A percentile compares a stretch with the other conserved stretches of the same genome.
Evolutionary conservation across 1,140 invertebrate species (phyloP).

Genomic region (Kradibia gibbosae): DNA sequence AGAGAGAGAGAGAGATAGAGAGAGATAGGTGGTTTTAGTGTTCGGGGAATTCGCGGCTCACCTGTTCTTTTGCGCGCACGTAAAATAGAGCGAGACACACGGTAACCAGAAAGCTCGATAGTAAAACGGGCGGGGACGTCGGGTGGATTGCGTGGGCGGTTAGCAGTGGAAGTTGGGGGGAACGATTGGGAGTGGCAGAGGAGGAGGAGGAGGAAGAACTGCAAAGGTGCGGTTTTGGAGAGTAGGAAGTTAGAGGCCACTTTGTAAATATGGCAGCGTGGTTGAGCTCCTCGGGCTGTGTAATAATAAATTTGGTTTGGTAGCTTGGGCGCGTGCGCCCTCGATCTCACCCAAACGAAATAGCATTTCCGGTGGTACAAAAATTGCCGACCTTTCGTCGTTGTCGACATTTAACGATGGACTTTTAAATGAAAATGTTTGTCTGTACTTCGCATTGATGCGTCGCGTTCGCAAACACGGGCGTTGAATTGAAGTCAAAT

Average conservation of each 20-base stretch:
- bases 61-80: conserved; percentile 27
- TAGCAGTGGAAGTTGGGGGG: neutral
- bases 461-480: too few species aligned
- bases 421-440: neutral
- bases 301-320: conserved; percentile 12
- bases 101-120: conserved; percentile 31
- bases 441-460: neutral
- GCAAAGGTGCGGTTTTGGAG: conserved; percentile 31
- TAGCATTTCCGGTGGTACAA: neutral
- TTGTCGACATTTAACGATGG: neutral
- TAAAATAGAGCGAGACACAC: conserved; percentile 39
- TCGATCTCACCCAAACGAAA: neutral
- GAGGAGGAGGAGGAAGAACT: neutral
- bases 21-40: conserved; percentile 5
- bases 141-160: neutral
- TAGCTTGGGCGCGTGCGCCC: neutral
- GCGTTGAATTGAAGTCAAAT: too few species aligned
- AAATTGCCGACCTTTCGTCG: neutral
- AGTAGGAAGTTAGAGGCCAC: conserved; percentile 30
- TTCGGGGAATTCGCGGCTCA: conserved; percentile 35
- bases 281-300: neutral
- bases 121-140: neutral
- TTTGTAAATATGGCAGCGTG: conserved; percentile 30
- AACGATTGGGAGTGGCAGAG: neutral
- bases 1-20: neutral